Base-by-base conservation (phyloP, 2,797 vertebrate genomes). In the Silurus aristotelis region DNA sequence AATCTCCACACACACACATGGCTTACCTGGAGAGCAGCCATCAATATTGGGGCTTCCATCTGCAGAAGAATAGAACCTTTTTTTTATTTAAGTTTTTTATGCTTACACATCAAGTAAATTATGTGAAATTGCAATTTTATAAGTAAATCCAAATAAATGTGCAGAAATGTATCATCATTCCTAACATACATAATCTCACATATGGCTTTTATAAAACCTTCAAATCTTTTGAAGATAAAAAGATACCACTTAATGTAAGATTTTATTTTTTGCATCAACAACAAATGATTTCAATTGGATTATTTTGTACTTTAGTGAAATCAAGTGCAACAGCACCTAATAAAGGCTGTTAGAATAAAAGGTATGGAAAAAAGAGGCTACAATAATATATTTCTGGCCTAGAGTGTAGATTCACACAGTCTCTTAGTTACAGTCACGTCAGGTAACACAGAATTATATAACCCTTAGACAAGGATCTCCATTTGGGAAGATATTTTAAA, bases 21-120 rank as follows among this genome's bases (percentile, higher is more conserved):
- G 94, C 95, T 92, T 95, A 99, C 98, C 98, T 96, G 97, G 96
- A 43, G 94, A 94, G 73, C 92, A 92, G 83, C 96, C 97, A 92
- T 98, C 97, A 70, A 92, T 92, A 90, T 94, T 90, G 79, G 96
- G 95, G 90, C 95, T 96, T 96, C 92, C 92, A 89, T 97, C 97
- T 99, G 92, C 87, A 95, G 92, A 91, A 88, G 93, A 88, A 77
- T 14, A 93, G 94, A 92, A 95, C 93, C 1, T 58, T 52, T 19
- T 68, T 8, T 43, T 80, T 63, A 58, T 61, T 55, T n/a, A 73
- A 56, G 27, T 5, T 43, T 64, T 27, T 61, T 91, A 94, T 93
- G 92, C 93, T 94, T 95, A 93, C 9, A 31, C 1, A 15, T 55
- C 5, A 31, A 15, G 10, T 55, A 14, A 75, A 76, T 27, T 7